Evolutionary conservation across 2,797 vertebrate species (phyloP).

Genomic region (Sebastolobus altivelis): DNA sequence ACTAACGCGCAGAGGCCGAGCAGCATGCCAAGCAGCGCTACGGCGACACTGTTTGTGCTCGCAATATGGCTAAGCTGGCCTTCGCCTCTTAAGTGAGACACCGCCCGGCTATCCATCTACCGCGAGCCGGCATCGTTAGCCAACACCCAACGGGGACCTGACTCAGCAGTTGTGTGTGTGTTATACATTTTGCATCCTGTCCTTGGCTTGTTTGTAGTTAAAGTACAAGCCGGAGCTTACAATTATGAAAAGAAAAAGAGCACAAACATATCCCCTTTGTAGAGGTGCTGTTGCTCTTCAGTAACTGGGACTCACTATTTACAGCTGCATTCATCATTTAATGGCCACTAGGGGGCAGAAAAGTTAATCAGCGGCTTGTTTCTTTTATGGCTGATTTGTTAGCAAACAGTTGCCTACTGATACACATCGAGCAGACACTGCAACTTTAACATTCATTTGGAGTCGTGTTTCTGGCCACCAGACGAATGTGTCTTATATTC

Average conservation of each 20-base stretch:
- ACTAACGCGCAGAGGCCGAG: constrained; percentile 72
- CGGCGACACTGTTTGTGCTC: constrained; percentile 68
- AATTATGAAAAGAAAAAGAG: constrained; percentile 9
- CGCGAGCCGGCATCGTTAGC: constrained; percentile 77
- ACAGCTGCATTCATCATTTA: not conserved
- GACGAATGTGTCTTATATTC: no score
- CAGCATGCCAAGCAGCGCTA: constrained; percentile 83
- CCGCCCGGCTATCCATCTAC: constrained; percentile 74
- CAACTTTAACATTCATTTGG: no score
- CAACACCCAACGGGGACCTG: constrained; percentile 72
- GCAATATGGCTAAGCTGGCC: constrained; percentile 76
- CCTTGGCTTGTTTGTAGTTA: constrained; percentile 52
- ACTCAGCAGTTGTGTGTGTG: constrained; percentile 66
- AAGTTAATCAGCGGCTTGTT: not conserved
- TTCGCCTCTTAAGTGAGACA: constrained; percentile 74
- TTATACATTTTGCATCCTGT: constrained; percentile 38
- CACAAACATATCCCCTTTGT: not conserved
- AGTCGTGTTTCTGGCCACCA: no score
- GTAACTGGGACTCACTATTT: not conserved
- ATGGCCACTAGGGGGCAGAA: constrained; percentile 19
- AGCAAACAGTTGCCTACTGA: not conserved
- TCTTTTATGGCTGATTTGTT: not conserved
- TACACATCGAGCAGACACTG: no score
- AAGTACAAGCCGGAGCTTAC: not conserved
- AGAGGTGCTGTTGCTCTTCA: not conserved